Evolutionary conservation across 2,888 invertebrate species (phyloP).

Genomic region (Chromoteleia sp.): DNA sequence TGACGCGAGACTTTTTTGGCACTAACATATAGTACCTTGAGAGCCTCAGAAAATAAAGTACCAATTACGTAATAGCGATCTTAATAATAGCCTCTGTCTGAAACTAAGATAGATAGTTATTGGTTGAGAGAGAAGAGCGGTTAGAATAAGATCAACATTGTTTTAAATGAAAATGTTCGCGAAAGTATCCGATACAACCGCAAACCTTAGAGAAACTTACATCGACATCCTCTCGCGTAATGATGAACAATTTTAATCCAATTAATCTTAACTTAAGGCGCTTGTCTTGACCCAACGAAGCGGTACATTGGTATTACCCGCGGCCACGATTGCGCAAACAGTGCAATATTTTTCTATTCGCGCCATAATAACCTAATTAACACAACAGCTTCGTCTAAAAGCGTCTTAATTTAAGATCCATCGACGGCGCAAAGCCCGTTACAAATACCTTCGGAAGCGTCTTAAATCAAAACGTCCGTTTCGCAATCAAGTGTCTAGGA

Average conservation of each 20-base stretch:
- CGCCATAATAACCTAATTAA: conserved; percentile 8
- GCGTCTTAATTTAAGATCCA: conserved; percentile 26
- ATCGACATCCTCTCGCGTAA: too few relatives aligned
- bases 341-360: neutral
- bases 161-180: conserved; percentile 9
- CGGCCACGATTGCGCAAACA: neutral
- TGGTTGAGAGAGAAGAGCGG: conserved; percentile 16
- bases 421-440: conserved; percentile 25
- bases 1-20: conserved; percentile 18
- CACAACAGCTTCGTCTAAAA: conserved; percentile 6
- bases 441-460: conserved; percentile 28
- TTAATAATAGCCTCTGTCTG: conserved; percentile 36
- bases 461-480: conserved; percentile 45
- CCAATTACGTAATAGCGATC: conserved; percentile 56
- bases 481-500: conserved; percentile 20
- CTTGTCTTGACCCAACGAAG: neutral
- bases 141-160: conserved; percentile 34
- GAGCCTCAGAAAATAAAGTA: conserved; percentile 35
- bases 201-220: neutral
- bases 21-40: conserved; percentile 14
- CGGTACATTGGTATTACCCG: neutral
- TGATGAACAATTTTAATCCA: neutral
- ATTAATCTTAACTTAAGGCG: neutral
- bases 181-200: neutral
- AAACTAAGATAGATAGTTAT: conserved; percentile 40